Conservation (phyloP, 92 coral and sea anemone species). For the Porites evermanni region DNA sequence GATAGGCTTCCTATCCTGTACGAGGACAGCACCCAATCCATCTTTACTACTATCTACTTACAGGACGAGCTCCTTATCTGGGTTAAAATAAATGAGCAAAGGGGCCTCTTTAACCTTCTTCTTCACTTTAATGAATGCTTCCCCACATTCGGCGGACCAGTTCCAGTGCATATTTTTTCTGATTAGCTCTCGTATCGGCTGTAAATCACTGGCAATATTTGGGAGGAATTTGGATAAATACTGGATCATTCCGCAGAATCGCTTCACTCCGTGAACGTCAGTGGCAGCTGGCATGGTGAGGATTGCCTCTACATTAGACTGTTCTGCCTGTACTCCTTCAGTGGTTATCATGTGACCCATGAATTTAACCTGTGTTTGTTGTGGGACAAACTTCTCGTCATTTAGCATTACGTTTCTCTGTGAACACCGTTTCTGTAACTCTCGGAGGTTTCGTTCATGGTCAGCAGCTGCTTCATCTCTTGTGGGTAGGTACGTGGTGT, state of each 20-base stretch:
- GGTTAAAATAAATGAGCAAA: constrained; percentile 47
- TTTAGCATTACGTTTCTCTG: constrained; percentile 37
- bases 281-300: constrained; percentile 16
- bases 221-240: constrained; percentile 55
- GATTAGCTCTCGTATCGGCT: constrained; percentile 42
- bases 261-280: constrained; percentile 27
- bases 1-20: constrained; percentile 30
- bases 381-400: constrained; percentile 18
- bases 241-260: constrained; percentile 36
- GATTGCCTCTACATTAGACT: constrained; percentile 41
- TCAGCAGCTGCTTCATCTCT: constrained; percentile 35
- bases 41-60: constrained; percentile 31
- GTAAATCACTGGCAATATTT: constrained; percentile 15
- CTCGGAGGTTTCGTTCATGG: constrained; percentile 18
- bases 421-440: constrained; percentile 31
- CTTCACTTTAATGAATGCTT: constrained; percentile 44
- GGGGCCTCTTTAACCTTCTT: constrained; percentile 34
- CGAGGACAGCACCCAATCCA: constrained; percentile 29
- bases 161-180: not conserved
- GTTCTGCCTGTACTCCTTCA: constrained; percentile 50
- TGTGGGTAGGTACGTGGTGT: not conserved
- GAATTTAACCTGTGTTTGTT: constrained; percentile 16
- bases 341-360: constrained; percentile 40
- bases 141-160: constrained; percentile 25
- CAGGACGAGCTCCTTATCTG: constrained; percentile 15